Base-by-base conservation (phyloP, 2,888 invertebrate genomes). In the Coenonympha glycerion region DNA sequence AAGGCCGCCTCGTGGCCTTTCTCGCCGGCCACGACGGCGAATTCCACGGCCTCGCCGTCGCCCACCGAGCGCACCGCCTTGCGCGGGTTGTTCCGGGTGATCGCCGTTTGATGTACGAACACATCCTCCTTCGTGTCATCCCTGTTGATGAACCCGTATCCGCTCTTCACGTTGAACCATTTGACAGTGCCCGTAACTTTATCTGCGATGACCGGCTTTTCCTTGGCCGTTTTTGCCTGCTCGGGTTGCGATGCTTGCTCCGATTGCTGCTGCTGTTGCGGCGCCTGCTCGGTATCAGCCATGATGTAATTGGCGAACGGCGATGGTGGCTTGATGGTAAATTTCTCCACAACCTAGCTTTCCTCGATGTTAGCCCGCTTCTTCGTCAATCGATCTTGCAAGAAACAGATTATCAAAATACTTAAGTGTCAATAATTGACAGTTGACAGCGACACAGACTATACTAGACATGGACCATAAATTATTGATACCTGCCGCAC, bases 81-180 rank as follows among this genome's bases (percentile, higher is more conserved):
- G 79, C 95, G 95, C 63, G 98, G 98, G 88, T 99, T 99, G 90
- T 99, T 99, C 88, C 97, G 97, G 66, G 93, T 91, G 76, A 99
- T 98, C 75, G 99, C 99, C 67, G 97, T 93, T 90, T 98, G 98
- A 89, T 99, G 99, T 71, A 99, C 99, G 90, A 99, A 99, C 66
- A 99, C 98, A 90, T 99, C 99, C 89, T 98, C 98, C 90, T 97
- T 97, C 75, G 97, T 98, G 90, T 99, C 99, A 89, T 97, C 95
- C 81, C 97, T 93, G 89, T 98, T 98, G 86, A 99, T 99, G 88
- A 99, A 99, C 78, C 99, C 99, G 89, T 99, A 99, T 85, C 99
- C 96, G 88, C 95, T 95, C 89, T 96, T 96, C 62, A 96, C 96
- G 84, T 96, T 96, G 89, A 96, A 96, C 99, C 99, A 99, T 90